These are phyloP conservation scores for Drosophila aldrichi DNA, from an alignment of 2,888 invertebrate genomes.

Conservation along the genomic window DNA sequence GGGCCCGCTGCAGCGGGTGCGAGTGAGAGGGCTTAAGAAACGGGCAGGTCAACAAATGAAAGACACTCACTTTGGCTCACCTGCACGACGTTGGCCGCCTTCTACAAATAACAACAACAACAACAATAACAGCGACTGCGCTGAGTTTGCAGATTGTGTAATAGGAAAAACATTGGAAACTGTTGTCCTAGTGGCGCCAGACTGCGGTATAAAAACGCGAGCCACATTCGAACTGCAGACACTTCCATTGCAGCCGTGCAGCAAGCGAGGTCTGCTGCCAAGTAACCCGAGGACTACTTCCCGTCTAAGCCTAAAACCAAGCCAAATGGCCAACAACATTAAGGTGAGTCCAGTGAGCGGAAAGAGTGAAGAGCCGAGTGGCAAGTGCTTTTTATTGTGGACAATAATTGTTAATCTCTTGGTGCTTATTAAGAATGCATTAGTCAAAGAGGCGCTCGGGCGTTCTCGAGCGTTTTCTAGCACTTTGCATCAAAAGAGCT, in stretches of 20 bases:
- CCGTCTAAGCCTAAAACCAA: conserved; percentile 19
- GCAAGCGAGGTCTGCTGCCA: conserved; percentile 38
- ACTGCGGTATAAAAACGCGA: conserved; percentile 59
- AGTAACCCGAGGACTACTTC: conserved; percentile 2
- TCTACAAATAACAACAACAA: conserved; percentile 29
- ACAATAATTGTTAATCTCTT: conserved; percentile 22
- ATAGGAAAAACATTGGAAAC: conserved; percentile 59
- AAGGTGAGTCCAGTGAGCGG: conserved; percentile 59
- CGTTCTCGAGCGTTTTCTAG: conserved; percentile 21
- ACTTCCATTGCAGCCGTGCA: conserved; percentile 61
- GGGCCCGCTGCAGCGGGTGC: background rate
- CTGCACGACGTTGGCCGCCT: conserved; percentile 26
- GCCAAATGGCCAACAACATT: conserved; percentile 59
- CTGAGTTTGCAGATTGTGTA: conserved; percentile 61
- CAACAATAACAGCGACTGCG: conserved; percentile 5
- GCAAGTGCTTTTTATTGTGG: conserved; percentile 6
- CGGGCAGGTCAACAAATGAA: conserved; percentile 42
- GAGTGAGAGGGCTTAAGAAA: conserved; percentile 18
- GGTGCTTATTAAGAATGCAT: conserved; percentile 51
- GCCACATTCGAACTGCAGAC: conserved; percentile 51
- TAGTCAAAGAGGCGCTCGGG: conserved; percentile 20
- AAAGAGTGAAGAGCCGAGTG: no score
- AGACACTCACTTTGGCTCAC: conserved; percentile 49
- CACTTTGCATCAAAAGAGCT: conserved; percentile 22
- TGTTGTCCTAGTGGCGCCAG: conserved; percentile 50